Base-by-base conservation (phyloP, 2,888 invertebrate species). In the Gasteruption jaculator region DNA sequence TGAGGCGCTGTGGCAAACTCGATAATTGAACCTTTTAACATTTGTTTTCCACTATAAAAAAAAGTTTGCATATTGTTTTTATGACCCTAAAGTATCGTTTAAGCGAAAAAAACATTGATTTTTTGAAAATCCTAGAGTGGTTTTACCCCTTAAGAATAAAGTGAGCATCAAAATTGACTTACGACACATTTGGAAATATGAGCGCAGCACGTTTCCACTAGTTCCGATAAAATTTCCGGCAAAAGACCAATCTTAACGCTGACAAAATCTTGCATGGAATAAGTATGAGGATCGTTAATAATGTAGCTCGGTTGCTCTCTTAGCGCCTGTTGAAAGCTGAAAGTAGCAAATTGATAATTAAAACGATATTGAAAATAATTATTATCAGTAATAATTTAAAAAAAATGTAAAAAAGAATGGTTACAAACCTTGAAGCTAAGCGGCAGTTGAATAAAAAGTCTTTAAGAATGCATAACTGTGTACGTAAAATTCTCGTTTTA, bases 361-460 rank as follows among this genome's bases (percentile, higher is more conserved):
- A 20, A 33, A 29, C n/a, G 10, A 33, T 7, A 16, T 12, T 4
- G n/a, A 12, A 34, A 18, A 11, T 16, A 24, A 27, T 36, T 34
- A 21, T 27, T 24, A 27, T 38, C 20, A 4, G 11, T 8, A 27
- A 21, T 4, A 20, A 38, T 19, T 21, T 11, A 10, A 19, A 24
- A 27, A 19, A 21, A 26, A 11, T 10, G 19, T 5, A 29, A 12
- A 38, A 12, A 35, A 24, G 16, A 16, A 19, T 43, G 24, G 21
- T 35, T 24, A 19, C 32, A 43, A 69, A 82, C 85, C 73, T 74
- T 57, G 71, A 72, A 6, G 82, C 82, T 61, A 81, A 79, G 59
- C 84, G 78, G 63, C 89, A 89, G 19, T 78, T 76, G 42, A 76
- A 73, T 30, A 90, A 76, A 58, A 86, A 87, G 56, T 83, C 82